These are phyloP conservation scores for Tiliacea citrago DNA, from an alignment of 2,888 invertebrate genomes.

Conservation along the genomic window DNA sequence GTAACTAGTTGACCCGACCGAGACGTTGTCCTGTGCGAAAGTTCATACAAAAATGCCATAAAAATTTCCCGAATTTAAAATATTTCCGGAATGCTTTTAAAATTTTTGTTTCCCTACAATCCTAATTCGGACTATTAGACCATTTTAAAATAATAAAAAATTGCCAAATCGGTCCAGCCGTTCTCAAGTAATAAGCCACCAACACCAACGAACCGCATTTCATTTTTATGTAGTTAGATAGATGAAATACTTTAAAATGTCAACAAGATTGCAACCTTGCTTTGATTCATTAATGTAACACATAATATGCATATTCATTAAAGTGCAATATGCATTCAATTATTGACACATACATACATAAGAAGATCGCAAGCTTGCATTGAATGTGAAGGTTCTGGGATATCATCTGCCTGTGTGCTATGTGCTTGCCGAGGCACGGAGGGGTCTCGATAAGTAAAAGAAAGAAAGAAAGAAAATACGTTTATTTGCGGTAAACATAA, in stretches of 20 bases:
- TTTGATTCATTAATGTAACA: background rate
- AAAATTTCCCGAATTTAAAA: background rate
- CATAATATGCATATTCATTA: constrained; percentile 2
- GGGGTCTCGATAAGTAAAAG: no score
- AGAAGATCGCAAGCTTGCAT: background rate
- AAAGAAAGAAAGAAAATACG: no score
- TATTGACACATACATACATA: background rate
- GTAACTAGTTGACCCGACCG: no score
- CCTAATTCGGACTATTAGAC: background rate
- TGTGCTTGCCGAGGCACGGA: no score
- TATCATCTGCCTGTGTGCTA: no score
- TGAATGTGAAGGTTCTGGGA: background rate
- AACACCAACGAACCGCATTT: background rate
- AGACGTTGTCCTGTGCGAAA: no score
- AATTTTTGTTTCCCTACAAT: background rate
- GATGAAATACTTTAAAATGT: background rate
- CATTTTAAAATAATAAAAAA: background rate
- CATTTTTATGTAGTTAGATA: background rate
- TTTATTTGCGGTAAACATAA: no score
- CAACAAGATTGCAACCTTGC: constrained; percentile 16
- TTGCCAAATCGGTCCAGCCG: background rate
- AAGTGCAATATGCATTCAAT: background rate
- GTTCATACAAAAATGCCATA: background rate
- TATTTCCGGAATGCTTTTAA: no score
- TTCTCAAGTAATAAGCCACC: background rate